Evolutionary conservation across 2,888 invertebrate species (phyloP), one percentile per base, ranked within the genome.

Genomic region (Drosophila percnosoma): DNA sequence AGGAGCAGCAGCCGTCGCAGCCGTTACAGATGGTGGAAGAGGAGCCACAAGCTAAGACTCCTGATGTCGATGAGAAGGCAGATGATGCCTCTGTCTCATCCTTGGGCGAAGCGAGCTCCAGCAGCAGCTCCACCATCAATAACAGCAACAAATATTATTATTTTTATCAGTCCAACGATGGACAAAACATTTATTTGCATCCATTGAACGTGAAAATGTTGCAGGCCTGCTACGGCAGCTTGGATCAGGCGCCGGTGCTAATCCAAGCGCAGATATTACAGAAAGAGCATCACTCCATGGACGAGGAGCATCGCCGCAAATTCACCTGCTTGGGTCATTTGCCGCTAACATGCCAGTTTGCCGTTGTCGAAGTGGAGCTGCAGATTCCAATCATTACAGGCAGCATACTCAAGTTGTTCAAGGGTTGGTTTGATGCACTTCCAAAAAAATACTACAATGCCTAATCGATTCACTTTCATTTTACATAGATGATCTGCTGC

Each of bases 181-280:
- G 99, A 0, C 98, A 98, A 92, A 97, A 98, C 92, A 95, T 99
- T 63, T 99, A 97, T 93, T 94, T 99, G 73, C 97, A 98, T 93
- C 96, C 97, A 18, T 93, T 99, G 86, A 99, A 99, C 92, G 96
- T 97, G 11, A 96, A 97, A 71, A 97, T 99, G 95, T 93, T 99
- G 84, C 96, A 97, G 89, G 95, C 96, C 67, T 96, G 97, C 67
- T 98, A 98, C 94, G 98, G 98, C 10, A 95, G 95, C 10, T 93
- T 99, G 68, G 96, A 97, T 67, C 94, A 95, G 63, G 96, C 97
- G 62, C 99, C 99, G 49, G 94, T 93, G 27, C 89, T 94, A 4
- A 94, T 99, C 61, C 94, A 94, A 3, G 98, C 97, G 0, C 95
- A 95, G 62, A 96, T 99, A 52, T 92, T 99, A n/a, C 98, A 98